A percentile compares a stretch with the other conserved stretches of the same genome.
phyloP scores from a whole-genome alignment of 37 sponge, comb jelly and placozoan genomes.

The Tethya wilhelma region DNA sequence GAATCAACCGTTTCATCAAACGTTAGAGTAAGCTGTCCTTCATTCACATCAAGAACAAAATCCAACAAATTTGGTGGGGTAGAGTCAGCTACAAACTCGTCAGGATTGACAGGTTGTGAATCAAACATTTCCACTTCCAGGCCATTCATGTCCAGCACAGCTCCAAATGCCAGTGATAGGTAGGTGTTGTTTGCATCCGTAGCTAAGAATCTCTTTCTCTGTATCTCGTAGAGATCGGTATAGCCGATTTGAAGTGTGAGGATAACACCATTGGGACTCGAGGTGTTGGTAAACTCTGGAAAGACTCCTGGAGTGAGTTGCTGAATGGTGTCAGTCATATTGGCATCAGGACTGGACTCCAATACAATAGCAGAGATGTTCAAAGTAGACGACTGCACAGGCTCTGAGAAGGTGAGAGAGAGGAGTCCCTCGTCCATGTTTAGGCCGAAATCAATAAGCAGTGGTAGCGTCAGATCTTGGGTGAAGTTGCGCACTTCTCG shows the following conservation, averaged over 20 bases:
- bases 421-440: constrained; percentile 75
- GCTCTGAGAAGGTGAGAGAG: constrained; percentile 72
- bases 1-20: constrained; percentile 85
- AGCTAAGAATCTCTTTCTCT: constrained; percentile 55
- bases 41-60: constrained; percentile 69
- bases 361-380: constrained; percentile 47
- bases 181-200: constrained; percentile 37
- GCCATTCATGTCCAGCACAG: constrained; percentile 77
- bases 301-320: constrained; percentile 51
- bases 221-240: constrained; percentile 66
- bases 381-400: constrained; percentile 61
- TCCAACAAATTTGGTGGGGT: constrained; percentile 62
- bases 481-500: constrained; percentile 50
- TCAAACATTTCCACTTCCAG: constrained; percentile 30
- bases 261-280: constrained; percentile 55
- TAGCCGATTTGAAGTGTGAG: constrained; percentile 50
- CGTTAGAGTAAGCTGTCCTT: constrained; percentile 66
- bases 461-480: constrained; percentile 62
- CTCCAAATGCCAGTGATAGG: constrained; percentile 26
- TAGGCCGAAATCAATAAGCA: constrained; percentile 46
- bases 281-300: constrained; percentile 57
- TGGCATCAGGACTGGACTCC: constrained; percentile 44
- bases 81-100: constrained; percentile 45
- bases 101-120: constrained; percentile 9
- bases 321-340: constrained; percentile 34